Base-by-base conservation (phyloP, 2,888 invertebrate species). In the Cistogaster globosa region DNA sequence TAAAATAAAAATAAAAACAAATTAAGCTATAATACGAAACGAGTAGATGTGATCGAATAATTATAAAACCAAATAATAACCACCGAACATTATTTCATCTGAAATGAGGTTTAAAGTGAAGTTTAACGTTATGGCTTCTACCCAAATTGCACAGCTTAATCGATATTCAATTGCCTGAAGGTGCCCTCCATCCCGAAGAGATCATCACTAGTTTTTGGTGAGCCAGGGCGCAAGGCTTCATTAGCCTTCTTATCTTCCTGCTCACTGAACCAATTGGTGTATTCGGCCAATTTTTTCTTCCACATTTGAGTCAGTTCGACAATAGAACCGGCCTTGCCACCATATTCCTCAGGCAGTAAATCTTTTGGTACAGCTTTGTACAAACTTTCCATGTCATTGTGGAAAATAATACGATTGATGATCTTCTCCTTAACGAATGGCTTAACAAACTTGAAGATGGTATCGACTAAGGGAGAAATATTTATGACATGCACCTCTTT, bases 161-260 rank as follows among this genome's bases (percentile, higher is more conserved):
- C 97, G 89, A 97, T 97, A 89, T 95, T 94, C 80, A 97, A 93
- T 92, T 97, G 96, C 89, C 97, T 95, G 94, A 97, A 97, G 65
- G 97, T 97, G 55, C 97, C 97, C 89, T 97, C 97, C 89, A 97
- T 94, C n/a, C 97, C 97, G 89, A 97, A 97, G 5, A 97, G 94
- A 89, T 97, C 97, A 87, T 97, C 97, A 87, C 96, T 95, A 88
- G 97, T 97, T 90, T 96, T 97, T 85, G 97, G 97, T 90, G 96
- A 96, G 57, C 97, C 97, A 0, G 96, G 96, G 90, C 97, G 94
- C 83, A 96, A 94, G 0, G 95, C 93, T 91, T 97, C 97, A 88
- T 97, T 96, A 16, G 97, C 95, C 90, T 96, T 97, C 42, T 96
- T 92, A 57, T 94, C 93, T 90, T 97, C 97, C 89, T 97, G 97